Evolutionary conservation across 2,888 invertebrate genomes (phyloP), one percentile per base, ranked within the genome.

Genomic region (Boloria selene): DNA sequence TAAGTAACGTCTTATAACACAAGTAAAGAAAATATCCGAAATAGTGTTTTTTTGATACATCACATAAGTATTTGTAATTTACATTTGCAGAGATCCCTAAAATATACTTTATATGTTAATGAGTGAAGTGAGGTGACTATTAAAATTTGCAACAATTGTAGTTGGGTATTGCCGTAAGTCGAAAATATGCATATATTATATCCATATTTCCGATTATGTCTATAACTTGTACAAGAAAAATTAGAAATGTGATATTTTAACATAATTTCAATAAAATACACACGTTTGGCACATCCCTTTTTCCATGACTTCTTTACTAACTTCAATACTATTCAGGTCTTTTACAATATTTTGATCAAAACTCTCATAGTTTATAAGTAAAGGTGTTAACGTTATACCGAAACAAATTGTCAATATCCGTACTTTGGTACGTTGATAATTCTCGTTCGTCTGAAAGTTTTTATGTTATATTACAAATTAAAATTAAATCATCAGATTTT

Each of bases 361-460:
- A 26, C 49, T 45, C 13, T 49, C 42, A 14, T 10, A 42, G 50
- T 63, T 56, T 7, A 22, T 6, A 16, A 63, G 13, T 26, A 63
- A n/a, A 2, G 22, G 65, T 80, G 81, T 80, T 45, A 77, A 70
- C 0, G 82, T 82, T 0, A 72, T 71, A 4, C 80, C 79, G 49
- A 78, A 79, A 52, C 81, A 82, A 0, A 83, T 58, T 0, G 81
- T 72, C 5, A 83, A 26, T 13, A 82, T 77, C 17, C 82, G 74
- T 4, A 82, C 81, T 6, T 79, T 78, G 1, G 77, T 80, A 38
- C 68, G 72, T 2, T 64, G 63, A 55, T 75, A 80, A 44, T 77
- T 78, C 10, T 72, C 67, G 16, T 79, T 74, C 53, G 66, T 63
- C 82, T 81, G 61, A 4, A 61, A 79, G 63, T 3, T 73, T 70